Evolutionary conservation across 2,888 invertebrate genomes (phyloP).

Genomic region (Halocaridina rubra): DNA sequence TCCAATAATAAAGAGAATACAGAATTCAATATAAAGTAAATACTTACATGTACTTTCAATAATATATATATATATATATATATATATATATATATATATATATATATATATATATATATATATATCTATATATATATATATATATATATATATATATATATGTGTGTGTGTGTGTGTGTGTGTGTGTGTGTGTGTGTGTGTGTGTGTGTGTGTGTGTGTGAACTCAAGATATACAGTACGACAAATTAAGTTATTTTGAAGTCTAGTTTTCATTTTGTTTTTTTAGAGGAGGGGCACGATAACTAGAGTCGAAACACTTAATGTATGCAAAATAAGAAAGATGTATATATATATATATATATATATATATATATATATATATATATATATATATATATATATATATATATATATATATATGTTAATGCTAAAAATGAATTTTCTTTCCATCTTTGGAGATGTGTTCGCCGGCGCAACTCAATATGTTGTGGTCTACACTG

Average conservation of each 20-base stretch:
- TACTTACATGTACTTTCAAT: neutral
- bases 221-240: too few relatives aligned
- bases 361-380: neutral
- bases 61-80: neutral
- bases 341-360: neutral
- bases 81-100: neutral
- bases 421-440: too few relatives aligned
- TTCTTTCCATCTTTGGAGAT: too few relatives aligned
- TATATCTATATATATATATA: neutral
- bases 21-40: too few relatives aligned
- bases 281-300: neutral
- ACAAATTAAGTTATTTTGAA: too few relatives aligned
- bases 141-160: neutral
- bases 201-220: neutral
- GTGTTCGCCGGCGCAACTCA: too few relatives aligned
- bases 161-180: neutral
- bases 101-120: neutral
- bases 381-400: neutral
- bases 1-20: too few relatives aligned
- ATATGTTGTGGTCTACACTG: too few relatives aligned
- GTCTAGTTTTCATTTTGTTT: too few relatives aligned
- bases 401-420: neutral
- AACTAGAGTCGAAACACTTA: neutral
- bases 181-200: neutral
- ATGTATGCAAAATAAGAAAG: neutral